Evolutionary conservation across 1,140 invertebrate genomes (phyloP).

Genomic region (Notospermus geniculatus): DNA sequence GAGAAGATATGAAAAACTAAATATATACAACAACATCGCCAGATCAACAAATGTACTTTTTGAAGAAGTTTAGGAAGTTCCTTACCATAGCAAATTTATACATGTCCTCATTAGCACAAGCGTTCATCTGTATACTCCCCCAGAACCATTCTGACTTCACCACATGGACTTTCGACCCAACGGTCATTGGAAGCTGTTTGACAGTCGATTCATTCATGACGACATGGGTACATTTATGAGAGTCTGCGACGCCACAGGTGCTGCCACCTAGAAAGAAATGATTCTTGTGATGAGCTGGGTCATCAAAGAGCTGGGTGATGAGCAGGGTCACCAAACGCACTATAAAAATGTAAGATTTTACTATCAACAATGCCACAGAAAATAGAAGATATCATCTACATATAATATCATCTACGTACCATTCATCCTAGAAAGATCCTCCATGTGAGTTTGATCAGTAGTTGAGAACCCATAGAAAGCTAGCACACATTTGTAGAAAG

Average conservation of each 20-base stretch:
- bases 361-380: too few relatives aligned
- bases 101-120: conserved; percentile 83
- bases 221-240: conserved; percentile 64
- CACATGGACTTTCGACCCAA: conserved; percentile 34
- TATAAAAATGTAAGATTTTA: too few relatives aligned
- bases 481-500: conserved; percentile 81
- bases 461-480: conserved; percentile 86
- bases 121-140: conserved; percentile 93
- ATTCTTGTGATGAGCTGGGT: conserved; percentile 7
- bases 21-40: too few relatives aligned
- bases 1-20: too few relatives aligned
- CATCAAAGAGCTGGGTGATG: conserved; percentile 33
- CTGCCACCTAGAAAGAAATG: too few relatives aligned
- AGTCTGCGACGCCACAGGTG: neutral
- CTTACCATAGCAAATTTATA: conserved; percentile 59
- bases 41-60: too few relatives aligned
- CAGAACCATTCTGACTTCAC: conserved; percentile 82
- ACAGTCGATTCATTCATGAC: conserved; percentile 63
- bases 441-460: conserved; percentile 87
- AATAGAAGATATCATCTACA: too few relatives aligned
- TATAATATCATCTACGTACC: too few relatives aligned
- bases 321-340: conserved; percentile 9
- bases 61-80: neutral
- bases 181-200: conserved; percentile 40
- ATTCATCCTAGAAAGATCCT: conserved; percentile 79